A percentile compares a stretch with the other conserved stretches of the same genome.
These are phyloP conservation scores for Periophthalmus modestus DNA, from an alignment of 2,113 vertebrate species.

Conservation along the genomic window DNA sequence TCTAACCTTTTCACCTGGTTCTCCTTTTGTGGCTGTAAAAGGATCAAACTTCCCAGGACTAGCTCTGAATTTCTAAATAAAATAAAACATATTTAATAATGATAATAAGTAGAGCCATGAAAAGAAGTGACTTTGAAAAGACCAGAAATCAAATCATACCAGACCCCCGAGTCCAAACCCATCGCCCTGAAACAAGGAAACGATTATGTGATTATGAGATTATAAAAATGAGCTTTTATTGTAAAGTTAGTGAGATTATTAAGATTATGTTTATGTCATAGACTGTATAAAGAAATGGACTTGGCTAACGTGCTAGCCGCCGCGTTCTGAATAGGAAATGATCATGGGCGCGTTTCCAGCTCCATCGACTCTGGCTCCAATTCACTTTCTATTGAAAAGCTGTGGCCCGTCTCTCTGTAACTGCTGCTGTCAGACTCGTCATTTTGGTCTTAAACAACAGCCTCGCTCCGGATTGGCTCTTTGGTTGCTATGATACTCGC, in stretches of 20 bases:
- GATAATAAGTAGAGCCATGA: background rate
- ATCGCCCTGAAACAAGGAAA: slow-evolving; percentile 46
- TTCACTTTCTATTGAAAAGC: too few relatives aligned
- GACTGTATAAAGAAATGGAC: too few relatives aligned
- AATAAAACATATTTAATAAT: background rate
- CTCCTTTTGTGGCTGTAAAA: slow-evolving; percentile 81
- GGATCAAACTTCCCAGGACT: slow-evolving; percentile 69
- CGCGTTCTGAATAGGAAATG: too few relatives aligned
- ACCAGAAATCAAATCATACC: slow-evolving; percentile 61
- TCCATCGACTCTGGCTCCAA: too few relatives aligned
- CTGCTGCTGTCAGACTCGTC: too few relatives aligned
- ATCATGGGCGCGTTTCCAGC: too few relatives aligned
- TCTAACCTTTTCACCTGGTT: slow-evolving; percentile 85
- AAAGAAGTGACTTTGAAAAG: background rate
- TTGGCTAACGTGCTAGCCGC: too few relatives aligned
- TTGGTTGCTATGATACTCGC: too few relatives aligned
- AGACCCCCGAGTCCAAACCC: slow-evolving; percentile 70
- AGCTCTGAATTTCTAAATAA: slow-evolving; percentile 61
- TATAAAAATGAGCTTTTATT: background rate
- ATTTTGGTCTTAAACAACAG: too few relatives aligned
- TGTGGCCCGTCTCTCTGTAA: too few relatives aligned
- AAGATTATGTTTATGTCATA: too few relatives aligned
- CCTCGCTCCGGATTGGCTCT: too few relatives aligned
- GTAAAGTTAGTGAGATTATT: background rate
- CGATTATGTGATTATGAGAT: background rate